Conservation (phyloP, 2,797 vertebrate species). For the Enteromius argenteus region DNA sequence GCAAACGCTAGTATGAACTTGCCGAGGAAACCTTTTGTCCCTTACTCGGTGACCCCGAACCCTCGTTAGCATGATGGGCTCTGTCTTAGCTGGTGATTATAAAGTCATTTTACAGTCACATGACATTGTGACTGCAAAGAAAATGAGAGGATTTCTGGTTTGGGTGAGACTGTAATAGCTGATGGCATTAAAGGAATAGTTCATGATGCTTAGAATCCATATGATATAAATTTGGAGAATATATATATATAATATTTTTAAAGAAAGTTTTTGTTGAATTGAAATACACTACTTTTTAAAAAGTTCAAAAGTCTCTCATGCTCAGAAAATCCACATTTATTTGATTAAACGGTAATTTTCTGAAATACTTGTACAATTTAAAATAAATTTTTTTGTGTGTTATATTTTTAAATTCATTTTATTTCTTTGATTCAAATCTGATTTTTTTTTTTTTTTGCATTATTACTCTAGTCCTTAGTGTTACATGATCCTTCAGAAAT, state of each 20-base stretch:
- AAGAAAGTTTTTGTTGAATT: no score
- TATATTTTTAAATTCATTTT: background rate
- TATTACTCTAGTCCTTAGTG: background rate
- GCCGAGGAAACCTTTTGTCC: background rate
- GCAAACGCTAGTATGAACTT: conserved; percentile 1
- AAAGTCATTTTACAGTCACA: conserved; percentile 1
- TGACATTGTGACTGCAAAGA: background rate
- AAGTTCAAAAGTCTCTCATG: background rate
- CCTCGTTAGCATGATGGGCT: conserved; percentile 2
- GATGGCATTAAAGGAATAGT: background rate
- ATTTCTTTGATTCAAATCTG: background rate
- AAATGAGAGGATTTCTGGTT: background rate
- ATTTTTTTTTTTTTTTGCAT: background rate
- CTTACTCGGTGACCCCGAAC: background rate
- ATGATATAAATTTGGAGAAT: background rate
- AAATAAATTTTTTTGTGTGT: background rate
- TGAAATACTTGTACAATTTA: background rate
- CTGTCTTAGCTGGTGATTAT: conserved; percentile 20
- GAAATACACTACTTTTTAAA: background rate
- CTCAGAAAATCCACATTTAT: background rate
- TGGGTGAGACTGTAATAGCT: background rate
- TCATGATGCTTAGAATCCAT: background rate
- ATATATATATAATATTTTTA: no score
- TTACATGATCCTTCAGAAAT: background rate
- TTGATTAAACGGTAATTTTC: background rate